Conservation (phyloP, 2,888 invertebrate genomes). For the Drosophila prolongata region DNA sequence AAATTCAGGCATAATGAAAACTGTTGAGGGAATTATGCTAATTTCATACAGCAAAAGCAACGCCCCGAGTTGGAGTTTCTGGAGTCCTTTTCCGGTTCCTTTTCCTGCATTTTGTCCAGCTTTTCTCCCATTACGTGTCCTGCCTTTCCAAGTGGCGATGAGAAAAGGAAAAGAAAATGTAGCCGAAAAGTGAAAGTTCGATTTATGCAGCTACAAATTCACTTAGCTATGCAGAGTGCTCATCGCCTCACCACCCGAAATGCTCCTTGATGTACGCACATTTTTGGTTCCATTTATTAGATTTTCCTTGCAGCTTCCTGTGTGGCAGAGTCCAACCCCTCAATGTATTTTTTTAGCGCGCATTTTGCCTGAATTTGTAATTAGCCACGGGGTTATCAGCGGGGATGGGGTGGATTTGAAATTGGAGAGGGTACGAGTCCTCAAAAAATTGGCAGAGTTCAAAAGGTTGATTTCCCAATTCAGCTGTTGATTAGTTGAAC, state of each 20-base stretch:
- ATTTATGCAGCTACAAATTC: constrained; percentile 70
- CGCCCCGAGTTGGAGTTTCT: constrained; percentile 51
- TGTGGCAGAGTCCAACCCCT: constrained; percentile 39
- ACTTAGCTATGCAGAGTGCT: constrained; percentile 66
- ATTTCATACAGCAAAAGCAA: constrained; percentile 68
- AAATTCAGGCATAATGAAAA: constrained; percentile 75
- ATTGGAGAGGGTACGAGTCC: constrained; percentile 14
- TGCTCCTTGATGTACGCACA: constrained; percentile 71
- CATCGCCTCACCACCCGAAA: constrained; percentile 3
- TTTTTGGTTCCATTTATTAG: constrained; percentile 82
- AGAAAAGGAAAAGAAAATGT: constrained; percentile 11
- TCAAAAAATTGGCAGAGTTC: constrained; percentile 40
- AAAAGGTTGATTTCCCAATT: constrained; percentile 33
- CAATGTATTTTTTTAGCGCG: constrained; percentile 43
- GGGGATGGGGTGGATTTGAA: constrained; percentile 1
- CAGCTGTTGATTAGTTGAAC: constrained; percentile 26
- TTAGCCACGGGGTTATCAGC: constrained; percentile 51
- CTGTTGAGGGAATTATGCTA: constrained; percentile 80
- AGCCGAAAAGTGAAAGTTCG: constrained; percentile 65
- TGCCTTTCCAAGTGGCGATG: constrained; percentile 50
- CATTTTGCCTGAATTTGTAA: constrained; percentile 67
- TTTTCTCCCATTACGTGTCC: constrained; percentile 63
- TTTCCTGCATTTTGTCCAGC: constrained; percentile 44
- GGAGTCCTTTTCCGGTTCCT: constrained; percentile 24
- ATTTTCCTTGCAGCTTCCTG: constrained; percentile 73